Base-by-base conservation (phyloP, 2,113 vertebrate species). In the Pachycephala philippinensis region DNA sequence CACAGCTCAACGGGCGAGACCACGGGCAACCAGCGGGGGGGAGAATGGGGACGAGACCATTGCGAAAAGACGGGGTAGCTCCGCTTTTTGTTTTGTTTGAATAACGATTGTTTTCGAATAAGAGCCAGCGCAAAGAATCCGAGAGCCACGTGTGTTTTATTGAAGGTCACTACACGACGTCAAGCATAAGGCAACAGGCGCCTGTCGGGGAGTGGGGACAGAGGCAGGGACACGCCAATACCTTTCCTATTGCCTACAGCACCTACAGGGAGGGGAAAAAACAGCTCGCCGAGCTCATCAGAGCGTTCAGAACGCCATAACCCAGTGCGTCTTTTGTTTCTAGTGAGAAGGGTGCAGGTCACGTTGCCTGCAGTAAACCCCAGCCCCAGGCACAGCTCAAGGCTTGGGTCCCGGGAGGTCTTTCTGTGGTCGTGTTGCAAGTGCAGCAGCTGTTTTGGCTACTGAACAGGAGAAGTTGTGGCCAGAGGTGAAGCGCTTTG, bases 61-160 rank as follows among this genome's bases (percentile, higher is more conserved):
- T 3, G 10, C 7, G 16, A 2, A 16, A 7, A 3, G 5, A 17
- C 2, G 22, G 56, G 30, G 14, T 2, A 21, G 17, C 7, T 4
- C 33, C 13, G 33, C 18, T 5, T 16, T 39, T 31, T 20, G 27
- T 16, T 37, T 6, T 18, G 10, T 54, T 83, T 7, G 30, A 78
- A 28, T 18, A 11, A 47, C 2, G 22, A 16, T 28, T 40, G 15
- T 18, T 75, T 60, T 12, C 8, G 30, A 71, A 30, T 3, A 83
- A 91, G 23, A 84, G 59, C 2, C 52, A 82, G 22, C 3, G 7
- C 70, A 35, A 20, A 39, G 65, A 27, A 30, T 15, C 40, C 42
- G 89, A 94, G 79, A 97, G 87, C 95, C 91, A 95, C 56, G 40
- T 96, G 93, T 95, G 93, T 88, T 98, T 98, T 98, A 98, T 98